Base-by-base conservation (phyloP, 2,888 invertebrate genomes). In the Venusia cambrica region DNA sequence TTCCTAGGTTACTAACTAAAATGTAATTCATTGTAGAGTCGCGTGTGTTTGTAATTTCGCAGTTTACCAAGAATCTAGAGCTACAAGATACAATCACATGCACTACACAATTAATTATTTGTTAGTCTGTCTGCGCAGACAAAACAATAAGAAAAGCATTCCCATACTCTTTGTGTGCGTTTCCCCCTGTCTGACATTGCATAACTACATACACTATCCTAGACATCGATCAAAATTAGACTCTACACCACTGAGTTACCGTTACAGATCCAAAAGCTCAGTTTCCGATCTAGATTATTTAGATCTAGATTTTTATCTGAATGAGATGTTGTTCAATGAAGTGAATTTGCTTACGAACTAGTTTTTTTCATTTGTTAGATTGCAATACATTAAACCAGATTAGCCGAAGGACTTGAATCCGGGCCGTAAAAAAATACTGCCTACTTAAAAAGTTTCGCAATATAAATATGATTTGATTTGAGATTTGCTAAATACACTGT, bases 111-210 rank as follows among this genome's bases (percentile, higher is more conserved):
- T 45, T 40, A 35, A 41, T 40, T 40, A 35, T 38, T 45, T 45
- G 29, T 35, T 38, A 40, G 37, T 45, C 20, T 45, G 45, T 45
- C 34, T 40, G 40, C 40, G 17, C 40, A 32, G 20, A 45, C 34
- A 40, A 27, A 40, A 40, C 35, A 34, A 33, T 36, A 45, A 32
- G 43, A 38, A 47, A 41, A 14, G 26, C 30, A 38, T 57, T 55
- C 57, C 54, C 62, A 60, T 57, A 38, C 49, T 27, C 56, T 58
- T 61, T 62, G 59, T 60, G 52, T 49, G 45, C 29, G 36, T 22
- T 42, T 48, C 42, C 45, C 42, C 38, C 34, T 34, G 45, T 34
- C 46, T 46, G 43, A 37, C 48, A 56, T 57, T 60, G 51, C 53
- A 45, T 45, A 60, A 59, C 45, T 24, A 32, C n/a, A n/a, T n/a